Conservation (phyloP, 2,113 vertebrate species). For the Plecotus auritus region DNA sequence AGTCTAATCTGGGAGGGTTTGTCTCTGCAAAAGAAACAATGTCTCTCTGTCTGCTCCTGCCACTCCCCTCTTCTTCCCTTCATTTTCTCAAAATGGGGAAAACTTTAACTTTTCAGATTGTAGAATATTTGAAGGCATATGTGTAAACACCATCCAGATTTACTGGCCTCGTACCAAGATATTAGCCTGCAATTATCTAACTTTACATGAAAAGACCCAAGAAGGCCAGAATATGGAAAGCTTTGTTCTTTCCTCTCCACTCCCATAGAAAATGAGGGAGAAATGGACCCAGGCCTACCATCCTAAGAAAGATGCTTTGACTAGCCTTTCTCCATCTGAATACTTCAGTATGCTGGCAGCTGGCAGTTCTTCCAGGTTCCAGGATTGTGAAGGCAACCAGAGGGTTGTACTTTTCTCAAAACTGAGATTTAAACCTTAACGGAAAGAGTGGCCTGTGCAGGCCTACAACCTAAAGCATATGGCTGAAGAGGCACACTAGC, state of each 20-base stretch:
- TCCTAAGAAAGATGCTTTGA: not conserved
- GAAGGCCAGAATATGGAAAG: not conserved
- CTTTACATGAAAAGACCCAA: not conserved
- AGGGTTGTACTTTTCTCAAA: not conserved
- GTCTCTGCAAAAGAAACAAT: not conserved
- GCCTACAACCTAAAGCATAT: not conserved
- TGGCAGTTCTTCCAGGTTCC: not conserved
- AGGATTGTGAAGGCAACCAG: not conserved
- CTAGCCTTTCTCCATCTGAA: not conserved
- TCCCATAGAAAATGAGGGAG: not conserved
- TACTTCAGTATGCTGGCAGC: not conserved
- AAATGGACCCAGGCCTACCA: not conserved
- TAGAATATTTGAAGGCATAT: not conserved
- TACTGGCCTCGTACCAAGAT: not conserved
- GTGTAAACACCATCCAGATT: not conserved
- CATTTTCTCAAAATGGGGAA: not conserved
- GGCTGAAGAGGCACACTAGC: not conserved
- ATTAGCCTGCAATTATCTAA: not conserved
- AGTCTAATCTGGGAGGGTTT: not conserved
- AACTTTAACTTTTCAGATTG: not conserved
- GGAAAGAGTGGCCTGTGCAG: not conserved
- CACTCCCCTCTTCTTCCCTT: not conserved
- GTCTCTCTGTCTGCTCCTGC: accelerated
- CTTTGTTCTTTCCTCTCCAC: accelerated
- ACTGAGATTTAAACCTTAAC: not conserved